Evolutionary conservation across 2,113 vertebrate genomes (phyloP), one percentile per base, ranked within the genome.

Genomic region (Speoplatyrhinus poulsoni): DNA sequence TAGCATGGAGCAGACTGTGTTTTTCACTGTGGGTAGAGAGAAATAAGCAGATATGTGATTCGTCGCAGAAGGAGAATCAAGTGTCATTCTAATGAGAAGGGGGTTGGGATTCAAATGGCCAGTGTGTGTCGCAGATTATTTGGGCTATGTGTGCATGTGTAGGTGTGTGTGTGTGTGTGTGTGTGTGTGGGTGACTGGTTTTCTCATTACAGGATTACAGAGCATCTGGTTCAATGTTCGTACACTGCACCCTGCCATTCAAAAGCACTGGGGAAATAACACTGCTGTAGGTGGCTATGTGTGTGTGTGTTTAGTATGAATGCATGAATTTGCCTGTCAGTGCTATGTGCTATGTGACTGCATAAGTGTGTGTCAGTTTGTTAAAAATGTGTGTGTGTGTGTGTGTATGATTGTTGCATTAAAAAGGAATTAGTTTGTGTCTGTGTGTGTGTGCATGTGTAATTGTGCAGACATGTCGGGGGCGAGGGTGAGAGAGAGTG

Each of bases 161-260:
- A 64, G 73, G 54, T 50, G 47, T 67, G 49, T 60, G 67, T 60
- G 70, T 61, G 66, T 52, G 10, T 57, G 64, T 33, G 10, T 66
- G 76, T 66, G 70, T 84, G 81, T 84, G 82, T 83, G 80, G 67
- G 72, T 89, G 87, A 69, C 85, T 88, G 87, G 57, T 88, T 89
- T 86, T 89, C 84, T 90, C 77, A 82, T 90, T 90, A 88, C 85
- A 75, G 79, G 87, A 91, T 90, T 90, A 90, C 84, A 82, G 78
- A 90, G 89, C 87, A 87, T 90, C 88, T 91, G 87, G 80, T 90
- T 82, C 84, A 82, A 75, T 84, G 84, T 85, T 87, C 73, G 82
- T 55, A 75, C 71, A 88, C 85, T 87, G 36, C 36, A 87, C 74
- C 75, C 77, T 79, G 76, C 82, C 72, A 85, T 76, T 86, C 82